Percentiles rank a stretch among this genome's conserved stretches.
phyloP scores from a whole-genome alignment of 2,888 invertebrate species.

The Tenthredo distinguenda region DNA sequence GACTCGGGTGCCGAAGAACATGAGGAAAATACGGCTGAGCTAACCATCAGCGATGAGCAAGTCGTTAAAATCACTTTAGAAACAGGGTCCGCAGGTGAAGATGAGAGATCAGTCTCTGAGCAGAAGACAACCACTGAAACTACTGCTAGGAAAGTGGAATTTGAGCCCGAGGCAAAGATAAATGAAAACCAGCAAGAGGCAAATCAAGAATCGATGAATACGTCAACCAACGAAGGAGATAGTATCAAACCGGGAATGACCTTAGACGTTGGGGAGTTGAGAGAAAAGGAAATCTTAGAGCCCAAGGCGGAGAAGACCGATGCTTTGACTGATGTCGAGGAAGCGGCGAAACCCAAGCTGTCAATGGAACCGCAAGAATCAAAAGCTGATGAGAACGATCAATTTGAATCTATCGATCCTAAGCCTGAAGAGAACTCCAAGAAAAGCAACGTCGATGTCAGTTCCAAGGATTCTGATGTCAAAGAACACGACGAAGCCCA shows the following conservation, averaged over 20 bases:
- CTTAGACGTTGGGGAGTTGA: conserved; percentile 50
- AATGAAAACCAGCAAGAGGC: background rate
- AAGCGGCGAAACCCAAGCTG: background rate
- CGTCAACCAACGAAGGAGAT: conserved; percentile 20
- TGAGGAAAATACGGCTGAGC: background rate
- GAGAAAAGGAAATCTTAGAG: conserved; percentile 35
- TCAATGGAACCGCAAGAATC: background rate
- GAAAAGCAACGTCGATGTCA: background rate
- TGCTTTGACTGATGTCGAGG: background rate
- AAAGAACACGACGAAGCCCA: background rate
- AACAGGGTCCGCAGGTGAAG: background rate
- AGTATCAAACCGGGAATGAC: conserved; percentile 47
- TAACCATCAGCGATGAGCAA: background rate
- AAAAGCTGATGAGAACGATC: background rate
- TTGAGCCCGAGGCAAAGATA: conserved; percentile 1
- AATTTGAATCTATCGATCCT: background rate
- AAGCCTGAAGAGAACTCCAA: background rate
- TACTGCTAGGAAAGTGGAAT: conserved; percentile 2
- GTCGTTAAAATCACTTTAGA: background rate
- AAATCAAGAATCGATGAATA: background rate
- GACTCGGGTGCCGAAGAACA: background rate
- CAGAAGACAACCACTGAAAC: background rate
- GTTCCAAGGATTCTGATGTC: conserved; percentile 14
- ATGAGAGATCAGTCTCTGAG: background rate
- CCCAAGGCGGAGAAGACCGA: conserved; percentile 5